These are phyloP conservation scores for Danio albolineatus DNA, from an alignment of 2,797 vertebrate species.

Conservation along the genomic window DNA sequence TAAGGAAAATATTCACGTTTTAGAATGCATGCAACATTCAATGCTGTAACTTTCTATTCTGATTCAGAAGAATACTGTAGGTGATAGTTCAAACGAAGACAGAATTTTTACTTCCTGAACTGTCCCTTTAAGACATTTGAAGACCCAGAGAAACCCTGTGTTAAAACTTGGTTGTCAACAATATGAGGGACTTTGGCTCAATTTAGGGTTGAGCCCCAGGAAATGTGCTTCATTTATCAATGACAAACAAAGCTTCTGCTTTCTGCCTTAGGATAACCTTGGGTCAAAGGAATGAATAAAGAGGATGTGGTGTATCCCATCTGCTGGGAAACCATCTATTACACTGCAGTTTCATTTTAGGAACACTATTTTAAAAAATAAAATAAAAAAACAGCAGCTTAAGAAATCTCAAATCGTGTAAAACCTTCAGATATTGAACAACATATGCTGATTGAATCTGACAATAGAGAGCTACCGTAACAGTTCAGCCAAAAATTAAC, in stretches of 20 bases:
- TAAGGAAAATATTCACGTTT: too few relatives aligned
- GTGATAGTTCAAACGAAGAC: too few relatives aligned
- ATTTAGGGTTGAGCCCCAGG: background rate
- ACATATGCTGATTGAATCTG: background rate
- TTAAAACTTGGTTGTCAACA: background rate
- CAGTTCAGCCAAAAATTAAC: too few relatives aligned
- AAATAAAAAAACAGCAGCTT: background rate
- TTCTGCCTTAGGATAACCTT: slow-evolving; percentile 2
- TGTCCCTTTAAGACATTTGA: too few relatives aligned
- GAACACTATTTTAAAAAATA: background rate
- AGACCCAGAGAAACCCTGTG: too few relatives aligned
- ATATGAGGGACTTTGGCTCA: background rate
- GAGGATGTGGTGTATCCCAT: background rate
- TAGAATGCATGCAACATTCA: too few relatives aligned
- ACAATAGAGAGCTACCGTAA: too few relatives aligned
- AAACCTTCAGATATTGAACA: background rate
- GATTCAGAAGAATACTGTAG: too few relatives aligned
- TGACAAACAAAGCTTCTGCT: slow-evolving; percentile 2
- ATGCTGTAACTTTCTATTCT: too few relatives aligned
- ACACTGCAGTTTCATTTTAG: background rate
- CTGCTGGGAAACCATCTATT: background rate
- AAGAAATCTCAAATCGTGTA: background rate
- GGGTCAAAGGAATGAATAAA: slow-evolving; percentile 10
- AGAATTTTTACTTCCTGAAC: too few relatives aligned
- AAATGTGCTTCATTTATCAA: slow-evolving; percentile 6